Base-by-base conservation (phyloP, 2,797 vertebrate genomes). In the Clangula hyemalis region DNA sequence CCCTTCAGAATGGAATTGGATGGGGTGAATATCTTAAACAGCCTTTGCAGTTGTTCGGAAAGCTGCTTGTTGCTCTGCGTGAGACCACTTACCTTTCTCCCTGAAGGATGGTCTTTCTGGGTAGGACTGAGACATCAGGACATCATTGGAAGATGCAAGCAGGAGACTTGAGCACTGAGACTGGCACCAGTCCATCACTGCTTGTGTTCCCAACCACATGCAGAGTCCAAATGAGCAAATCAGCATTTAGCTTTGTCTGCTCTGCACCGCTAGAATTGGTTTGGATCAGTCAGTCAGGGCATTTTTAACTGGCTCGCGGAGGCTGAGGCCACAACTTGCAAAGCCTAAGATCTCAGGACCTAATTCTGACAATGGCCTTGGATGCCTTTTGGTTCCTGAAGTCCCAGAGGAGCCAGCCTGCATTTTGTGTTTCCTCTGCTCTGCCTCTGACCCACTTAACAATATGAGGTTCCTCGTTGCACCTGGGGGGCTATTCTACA, bases 401-500 rank as follows among this genome's bases (percentile, higher is more conserved):
- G 17, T 72, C 81, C 84, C 91, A 41, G 80, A 74, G 57, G 87
- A 93, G 76, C 41, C 54, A 75, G 87, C 65, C 77, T 49, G 90
- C 41, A 12, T 54, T 47, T 78, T 64, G 72, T n/a, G 41, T 65
- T 92, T 86, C 39, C 2, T 85, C 43, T 79, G 54, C 16, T 93
- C 49, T 89, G 81, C 75, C 72, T 87, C 87, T 95, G 94, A 91
- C 93, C 93, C 87, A 94, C 82, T 94, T 95, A 94, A 57, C 39
- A 4, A 78, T 51, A 1, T 69, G 80, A 92, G 75, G 57, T 95
- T 95, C 87, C 90, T 90, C 75, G 32, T 92, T 90, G 95, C 82
- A 91, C 95, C 85, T 90, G 51, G 77, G 92, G 95, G 95, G 89
- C 92, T 91, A 34, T 84, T 96, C 92, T 88, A 80, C 87, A 94